Percentiles rank a stretch among this genome's conserved stretches.
Evolutionary conservation across 2,797 vertebrate genomes (phyloP).

Genomic region (Amblyraja radiata): DNA sequence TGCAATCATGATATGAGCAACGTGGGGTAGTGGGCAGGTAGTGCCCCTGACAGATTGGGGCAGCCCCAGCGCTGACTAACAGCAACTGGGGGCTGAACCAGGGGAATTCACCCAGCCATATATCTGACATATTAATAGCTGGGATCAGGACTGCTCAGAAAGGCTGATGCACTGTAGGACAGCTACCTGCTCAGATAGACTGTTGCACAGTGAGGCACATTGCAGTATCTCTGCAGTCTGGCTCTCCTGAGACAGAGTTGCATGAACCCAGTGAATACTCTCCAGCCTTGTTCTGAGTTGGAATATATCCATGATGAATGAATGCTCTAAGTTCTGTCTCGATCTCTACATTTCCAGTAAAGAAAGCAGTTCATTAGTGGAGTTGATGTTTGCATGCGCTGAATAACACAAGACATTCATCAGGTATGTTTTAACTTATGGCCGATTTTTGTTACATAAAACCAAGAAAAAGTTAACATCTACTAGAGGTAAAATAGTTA

Average conservation of each 20-base stretch:
- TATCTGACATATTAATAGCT: constrained; percentile 21
- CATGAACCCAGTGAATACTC: neutral
- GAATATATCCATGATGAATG: neutral
- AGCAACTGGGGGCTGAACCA: constrained; percentile 20
- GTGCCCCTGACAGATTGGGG: constrained; percentile 22
- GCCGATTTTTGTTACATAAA: neutral
- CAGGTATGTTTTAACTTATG: neutral
- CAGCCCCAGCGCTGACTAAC: constrained; percentile 24
- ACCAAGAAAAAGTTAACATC: neutral
- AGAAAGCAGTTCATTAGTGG: neutral
- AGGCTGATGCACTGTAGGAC: neutral
- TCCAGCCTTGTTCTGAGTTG: neutral
- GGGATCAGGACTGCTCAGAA: neutral
- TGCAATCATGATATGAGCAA: neutral
- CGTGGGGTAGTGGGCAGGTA: neutral
- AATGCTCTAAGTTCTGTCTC: neutral
- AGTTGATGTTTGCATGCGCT: neutral
- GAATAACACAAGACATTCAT: neutral
- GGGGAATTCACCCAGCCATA: constrained; percentile 32
- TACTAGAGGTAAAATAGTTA: neutral
- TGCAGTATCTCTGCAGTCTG: neutral
- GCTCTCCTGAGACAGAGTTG: neutral
- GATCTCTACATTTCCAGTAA: neutral
- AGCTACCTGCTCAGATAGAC: neutral
- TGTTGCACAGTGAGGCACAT: neutral